Percentiles rank a stretch among this genome's conserved stretches.
Conservation (phyloP, 2,797 vertebrate species). For the Adelosebastes latens region DNA sequence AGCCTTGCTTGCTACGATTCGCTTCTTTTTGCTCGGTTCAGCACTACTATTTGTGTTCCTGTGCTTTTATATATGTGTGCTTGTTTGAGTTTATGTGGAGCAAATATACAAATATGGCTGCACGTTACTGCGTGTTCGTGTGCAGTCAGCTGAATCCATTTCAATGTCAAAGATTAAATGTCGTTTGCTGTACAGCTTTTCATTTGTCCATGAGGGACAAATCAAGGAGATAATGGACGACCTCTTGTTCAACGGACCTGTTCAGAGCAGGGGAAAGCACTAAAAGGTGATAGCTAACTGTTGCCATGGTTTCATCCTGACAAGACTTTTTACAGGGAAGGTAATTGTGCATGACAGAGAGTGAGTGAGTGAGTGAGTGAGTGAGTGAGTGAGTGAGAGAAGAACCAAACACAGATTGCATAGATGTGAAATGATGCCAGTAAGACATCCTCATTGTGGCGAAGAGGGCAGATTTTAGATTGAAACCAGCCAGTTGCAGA, state of each 20-base stretch:
- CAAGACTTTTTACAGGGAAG: conserved; percentile 30
- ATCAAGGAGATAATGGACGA: conserved; percentile 36
- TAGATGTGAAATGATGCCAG: conserved; percentile 24
- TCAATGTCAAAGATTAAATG: conserved; percentile 35
- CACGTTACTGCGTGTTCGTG: not conserved
- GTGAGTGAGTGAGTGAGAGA: conserved; percentile 3
- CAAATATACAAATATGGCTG: not conserved
- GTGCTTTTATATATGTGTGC: not conserved
- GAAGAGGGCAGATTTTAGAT: conserved; percentile 8
- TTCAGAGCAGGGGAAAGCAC: conserved; percentile 5
- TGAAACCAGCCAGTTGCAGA: not conserved
- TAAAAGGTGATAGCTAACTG: conserved; percentile 38
- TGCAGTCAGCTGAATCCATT: not conserved
- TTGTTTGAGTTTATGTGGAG: conserved; percentile 9
- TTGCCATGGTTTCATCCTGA: conserved; percentile 75
- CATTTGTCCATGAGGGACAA: conserved; percentile 20
- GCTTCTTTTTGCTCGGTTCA: conserved; percentile 21
- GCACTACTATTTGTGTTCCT: not conserved
- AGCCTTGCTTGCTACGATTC: conserved; percentile 35
- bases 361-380: not conserved
- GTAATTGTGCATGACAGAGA: conserved; percentile 26
- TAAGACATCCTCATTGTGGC: not conserved
- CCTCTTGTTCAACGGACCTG: conserved; percentile 24
- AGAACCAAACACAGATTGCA: conserved; percentile 26
- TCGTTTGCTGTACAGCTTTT: conserved; percentile 16